Percentiles rank a stretch among this genome's conserved stretches.
Conservation (phyloP, 2,888 invertebrate genomes). For the Choristoneura rosaceana region DNA sequence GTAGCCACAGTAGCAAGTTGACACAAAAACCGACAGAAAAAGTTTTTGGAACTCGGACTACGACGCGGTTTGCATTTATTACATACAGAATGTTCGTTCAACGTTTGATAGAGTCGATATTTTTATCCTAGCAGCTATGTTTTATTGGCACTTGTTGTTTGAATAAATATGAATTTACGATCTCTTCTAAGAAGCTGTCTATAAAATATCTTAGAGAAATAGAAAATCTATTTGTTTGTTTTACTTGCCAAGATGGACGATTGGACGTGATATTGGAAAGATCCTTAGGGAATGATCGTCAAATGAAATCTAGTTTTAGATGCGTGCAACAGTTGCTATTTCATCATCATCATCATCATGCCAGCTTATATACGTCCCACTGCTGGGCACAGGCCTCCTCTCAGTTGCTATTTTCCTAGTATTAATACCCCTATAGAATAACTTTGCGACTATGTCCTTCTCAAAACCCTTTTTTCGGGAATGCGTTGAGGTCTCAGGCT, state of each 20-base stretch:
- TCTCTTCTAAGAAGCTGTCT: conserved; percentile 19
- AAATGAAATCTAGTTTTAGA: too few relatives aligned
- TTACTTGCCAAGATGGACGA: background rate
- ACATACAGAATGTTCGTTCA: background rate
- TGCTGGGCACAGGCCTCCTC: too few relatives aligned
- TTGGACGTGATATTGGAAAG: background rate
- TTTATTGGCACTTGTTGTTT: conserved; percentile 13
- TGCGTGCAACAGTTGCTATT: background rate
- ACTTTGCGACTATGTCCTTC: too few relatives aligned
- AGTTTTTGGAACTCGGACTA: conserved; percentile 17
- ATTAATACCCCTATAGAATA: too few relatives aligned
- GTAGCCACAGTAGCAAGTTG: background rate
- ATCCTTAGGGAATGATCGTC: too few relatives aligned
- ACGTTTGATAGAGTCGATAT: conserved; percentile 8
- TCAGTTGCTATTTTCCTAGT: too few relatives aligned
- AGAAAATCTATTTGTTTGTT: background rate
- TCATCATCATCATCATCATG: too few relatives aligned
- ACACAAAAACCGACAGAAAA: conserved; percentile 10
- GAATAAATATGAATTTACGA: conserved; percentile 18
- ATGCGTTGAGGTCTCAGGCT: too few relatives aligned
- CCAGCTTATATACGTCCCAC: too few relatives aligned
- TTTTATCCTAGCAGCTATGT: background rate
- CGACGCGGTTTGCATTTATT: conserved; percentile 15
- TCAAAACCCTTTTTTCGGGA: too few relatives aligned
- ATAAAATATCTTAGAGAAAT: conserved; percentile 12